Conservation (phyloP, 2,888 invertebrate species). For the Plebejus melissa region DNA sequence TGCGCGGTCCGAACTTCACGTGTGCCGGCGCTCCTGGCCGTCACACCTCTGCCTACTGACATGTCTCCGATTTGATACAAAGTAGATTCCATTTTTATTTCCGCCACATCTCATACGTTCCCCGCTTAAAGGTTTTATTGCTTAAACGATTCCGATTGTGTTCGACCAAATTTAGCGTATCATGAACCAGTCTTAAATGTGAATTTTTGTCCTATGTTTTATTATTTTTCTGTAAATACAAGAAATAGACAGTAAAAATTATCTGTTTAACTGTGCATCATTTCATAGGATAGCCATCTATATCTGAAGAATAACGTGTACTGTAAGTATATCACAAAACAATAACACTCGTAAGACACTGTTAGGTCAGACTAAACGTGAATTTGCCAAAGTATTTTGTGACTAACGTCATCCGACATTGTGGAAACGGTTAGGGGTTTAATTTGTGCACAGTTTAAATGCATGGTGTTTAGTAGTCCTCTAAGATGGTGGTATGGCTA, state of each 20-base stretch:
- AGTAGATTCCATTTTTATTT: slow-evolving; percentile 42
- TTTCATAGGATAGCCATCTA: slow-evolving; percentile 85
- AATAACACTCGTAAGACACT: slow-evolving; percentile 77
- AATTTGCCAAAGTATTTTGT: slow-evolving; percentile 57
- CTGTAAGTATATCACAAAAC: slow-evolving; percentile 79
- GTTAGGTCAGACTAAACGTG: slow-evolving; percentile 72
- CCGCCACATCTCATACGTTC: slow-evolving; percentile 41
- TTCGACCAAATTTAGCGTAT: slow-evolving; percentile 29
- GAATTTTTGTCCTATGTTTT: slow-evolving; percentile 42
- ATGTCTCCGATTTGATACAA: slow-evolving; percentile 32
- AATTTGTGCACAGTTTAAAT: slow-evolving; percentile 58
- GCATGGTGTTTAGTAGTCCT: slow-evolving; percentile 70
- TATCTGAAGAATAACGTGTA: slow-evolving; percentile 79
- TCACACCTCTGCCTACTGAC: slow-evolving; percentile 28
- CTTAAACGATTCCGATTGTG: slow-evolving; percentile 37
- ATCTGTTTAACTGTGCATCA: slow-evolving; percentile 88
- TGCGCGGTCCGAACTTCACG: not conserved
- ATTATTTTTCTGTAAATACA: slow-evolving; percentile 73
- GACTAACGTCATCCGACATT: slow-evolving; percentile 50
- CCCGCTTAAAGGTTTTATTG: slow-evolving; percentile 47
- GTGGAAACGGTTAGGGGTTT: slow-evolving; percentile 50
- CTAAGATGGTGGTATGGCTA: slow-evolving; percentile 60
- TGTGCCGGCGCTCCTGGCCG: slow-evolving; percentile 3
- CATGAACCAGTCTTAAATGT: slow-evolving; percentile 30
- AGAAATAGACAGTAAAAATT: slow-evolving; percentile 82